Conservation (phyloP, 2,113 vertebrate species). For the Orthonyx spaldingii region DNA sequence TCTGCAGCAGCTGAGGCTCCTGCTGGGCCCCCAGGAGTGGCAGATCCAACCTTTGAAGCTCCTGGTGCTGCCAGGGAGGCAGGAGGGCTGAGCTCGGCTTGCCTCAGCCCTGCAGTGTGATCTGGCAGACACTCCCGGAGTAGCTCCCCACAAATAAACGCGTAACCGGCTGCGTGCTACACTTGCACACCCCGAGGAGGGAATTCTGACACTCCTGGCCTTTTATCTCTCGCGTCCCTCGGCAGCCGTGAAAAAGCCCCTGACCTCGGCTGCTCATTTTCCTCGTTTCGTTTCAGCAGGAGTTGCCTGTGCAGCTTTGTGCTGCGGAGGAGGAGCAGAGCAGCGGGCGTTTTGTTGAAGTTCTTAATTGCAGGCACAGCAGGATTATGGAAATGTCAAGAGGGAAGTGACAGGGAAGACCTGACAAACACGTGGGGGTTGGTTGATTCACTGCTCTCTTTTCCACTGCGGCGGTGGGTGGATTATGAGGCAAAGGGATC, state of each 20-base stretch:
- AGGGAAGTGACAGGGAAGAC: slow-evolving; percentile 43
- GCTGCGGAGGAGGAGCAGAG: slow-evolving; percentile 32
- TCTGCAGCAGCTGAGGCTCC: background rate
- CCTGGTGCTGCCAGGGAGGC: background rate
- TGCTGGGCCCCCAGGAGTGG: background rate
- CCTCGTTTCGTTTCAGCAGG: background rate
- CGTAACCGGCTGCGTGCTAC: background rate
- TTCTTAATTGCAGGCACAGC: slow-evolving; percentile 58
- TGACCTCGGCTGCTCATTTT: slow-evolving; percentile 25
- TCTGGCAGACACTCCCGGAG: slow-evolving; percentile 14
- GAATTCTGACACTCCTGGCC: slow-evolving; percentile 39
- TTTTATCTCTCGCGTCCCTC: slow-evolving; percentile 27
- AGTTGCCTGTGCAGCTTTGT: slow-evolving; percentile 23
- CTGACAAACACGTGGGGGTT: background rate
- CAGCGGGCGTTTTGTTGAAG: slow-evolving; percentile 53
- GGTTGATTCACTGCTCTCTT: background rate
- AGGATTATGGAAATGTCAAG: slow-evolving; percentile 60
- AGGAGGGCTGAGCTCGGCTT: background rate
- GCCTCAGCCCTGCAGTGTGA: background rate
- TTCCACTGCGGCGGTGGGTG: background rate
- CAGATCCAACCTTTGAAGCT: background rate
- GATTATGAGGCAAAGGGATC: background rate
- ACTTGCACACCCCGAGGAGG: background rate
- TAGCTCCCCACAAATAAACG: slow-evolving; percentile 45
- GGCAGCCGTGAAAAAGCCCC: slow-evolving; percentile 21